Evolutionary conservation across 2,888 invertebrate species (phyloP), one percentile per base, ranked within the genome.

Genomic region (Drosophila mulleri): DNA sequence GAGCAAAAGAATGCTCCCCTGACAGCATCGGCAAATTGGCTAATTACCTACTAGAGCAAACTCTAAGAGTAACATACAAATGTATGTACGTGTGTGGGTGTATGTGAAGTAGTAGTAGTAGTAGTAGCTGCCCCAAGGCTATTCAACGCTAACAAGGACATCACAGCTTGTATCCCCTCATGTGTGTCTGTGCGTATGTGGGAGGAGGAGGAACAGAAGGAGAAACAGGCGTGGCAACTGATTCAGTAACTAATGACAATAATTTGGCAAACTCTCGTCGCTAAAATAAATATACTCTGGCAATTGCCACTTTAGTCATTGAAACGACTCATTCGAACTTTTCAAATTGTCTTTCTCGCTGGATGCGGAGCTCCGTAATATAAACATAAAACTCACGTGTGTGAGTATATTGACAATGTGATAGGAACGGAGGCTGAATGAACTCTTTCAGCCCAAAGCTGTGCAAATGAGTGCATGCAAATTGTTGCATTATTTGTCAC

Each of bases 161-260:
- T 53, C 47, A 44, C 64, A 63, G 70, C 67, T 54, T 44, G 39
- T 61, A 26, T 62, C 45, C n/a, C 11, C 26, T 48, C 63, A 29
- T 54, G 4, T 44, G 12, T 45, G 37, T 3, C 11, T 44, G 26
- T 48, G 48, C 3, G 12, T 37, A 18, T 29, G 54, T 48, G 11
- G 23, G 12, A 14, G 20, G 42, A 9, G 26, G 26, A 26, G 26
- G 6, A 26, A 26, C 26, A 26, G 23, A 16, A 16, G 29, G 4
- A 37, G 14, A 14, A 16, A 16, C 6, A 2, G 48, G 39, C 58
- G 50, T 16, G 23, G 50, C 62, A 67, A 47, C 69, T 68, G 79
- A 79, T 88, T 78, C 80, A 59, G 56, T 54, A 77, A 80, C 84
- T 89, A 89, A 89, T 84, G 83, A 74, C 87, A 87, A 84, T 84